phyloP scores from a whole-genome alignment of 2,113 vertebrate species.

The Acanthisitta chloris region DNA sequence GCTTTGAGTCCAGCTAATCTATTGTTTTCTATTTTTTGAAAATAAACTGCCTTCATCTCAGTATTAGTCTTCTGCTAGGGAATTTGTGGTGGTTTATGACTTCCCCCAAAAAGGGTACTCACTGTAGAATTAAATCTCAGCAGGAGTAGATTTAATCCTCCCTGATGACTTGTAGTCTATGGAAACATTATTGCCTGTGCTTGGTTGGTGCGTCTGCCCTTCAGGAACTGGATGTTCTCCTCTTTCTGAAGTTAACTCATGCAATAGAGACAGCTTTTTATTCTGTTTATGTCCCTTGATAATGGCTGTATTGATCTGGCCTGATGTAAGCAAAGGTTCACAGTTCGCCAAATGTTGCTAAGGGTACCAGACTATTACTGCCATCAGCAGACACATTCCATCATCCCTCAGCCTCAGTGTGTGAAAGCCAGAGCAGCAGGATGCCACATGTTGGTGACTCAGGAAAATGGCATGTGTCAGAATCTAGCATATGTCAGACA shows the following conservation, averaged over 20 bases:
- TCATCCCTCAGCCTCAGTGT: not conserved
- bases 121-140: conserved; percentile 35
- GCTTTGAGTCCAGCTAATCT: not conserved
- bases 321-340: conserved; percentile 57
- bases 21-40: conserved; percentile 25
- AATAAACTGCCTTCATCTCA: conserved; percentile 38
- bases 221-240: conserved; percentile 47
- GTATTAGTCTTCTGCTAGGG: conserved; percentile 18
- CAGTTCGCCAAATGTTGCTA: conserved; percentile 14
- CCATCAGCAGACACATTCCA: conserved; percentile 33
- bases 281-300: conserved; percentile 54
- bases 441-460: not conserved
- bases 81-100: conserved; percentile 34
- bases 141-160: conserved; percentile 33
- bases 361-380: conserved; percentile 51
- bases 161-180: conserved; percentile 2
- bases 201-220: conserved; percentile 27
- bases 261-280: conserved; percentile 45
- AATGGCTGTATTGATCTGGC: conserved; percentile 60
- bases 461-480: not conserved
- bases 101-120: not conserved
- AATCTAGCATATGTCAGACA: not conserved
- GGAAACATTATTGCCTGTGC: conserved; percentile 24
- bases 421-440: not conserved
- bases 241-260: conserved; percentile 56